A percentile compares a stretch with the other conserved stretches of the same genome.
Conservation (phyloP, 2,113 vertebrate species). For the Anguilla rostrata region DNA sequence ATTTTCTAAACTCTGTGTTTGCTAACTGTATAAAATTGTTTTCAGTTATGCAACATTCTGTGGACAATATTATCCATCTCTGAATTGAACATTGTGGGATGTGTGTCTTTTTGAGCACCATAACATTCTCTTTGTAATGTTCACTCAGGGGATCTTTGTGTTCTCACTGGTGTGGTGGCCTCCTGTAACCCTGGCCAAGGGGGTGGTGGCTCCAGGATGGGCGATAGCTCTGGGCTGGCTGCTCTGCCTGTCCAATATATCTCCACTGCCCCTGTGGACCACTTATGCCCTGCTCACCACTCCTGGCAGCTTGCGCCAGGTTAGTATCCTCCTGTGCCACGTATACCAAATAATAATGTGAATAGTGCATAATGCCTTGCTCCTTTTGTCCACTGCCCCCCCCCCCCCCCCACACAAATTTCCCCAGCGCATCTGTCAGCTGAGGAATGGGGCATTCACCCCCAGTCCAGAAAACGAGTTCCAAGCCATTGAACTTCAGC, state of each 20-base stretch:
- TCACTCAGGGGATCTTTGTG: slow-evolving; percentile 58
- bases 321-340: slow-evolving; percentile 20
- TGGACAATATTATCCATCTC: no score
- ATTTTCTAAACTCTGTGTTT: no score
- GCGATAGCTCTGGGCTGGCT: slow-evolving; percentile 62
- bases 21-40: no score
- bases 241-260: slow-evolving; percentile 64
- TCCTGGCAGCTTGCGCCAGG: slow-evolving; percentile 57
- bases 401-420: background rate
- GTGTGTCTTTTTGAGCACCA: background rate
- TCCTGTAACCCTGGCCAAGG: slow-evolving; percentile 58
- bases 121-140: background rate
- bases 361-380: no score
- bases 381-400: no score
- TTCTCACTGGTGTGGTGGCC: slow-evolving; percentile 65
- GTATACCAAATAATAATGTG: no score
- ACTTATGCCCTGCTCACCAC: slow-evolving; percentile 57
- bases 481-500: background rate
- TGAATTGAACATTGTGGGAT: no score
- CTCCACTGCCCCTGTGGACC: slow-evolving; percentile 66
- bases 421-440: background rate
- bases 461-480: background rate
- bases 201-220: slow-evolving; percentile 58
- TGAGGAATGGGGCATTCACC: background rate
- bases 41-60: no score